Base-by-base conservation (phyloP, 1,140 invertebrate genomes). In the Arctopsyche grandis region DNA sequence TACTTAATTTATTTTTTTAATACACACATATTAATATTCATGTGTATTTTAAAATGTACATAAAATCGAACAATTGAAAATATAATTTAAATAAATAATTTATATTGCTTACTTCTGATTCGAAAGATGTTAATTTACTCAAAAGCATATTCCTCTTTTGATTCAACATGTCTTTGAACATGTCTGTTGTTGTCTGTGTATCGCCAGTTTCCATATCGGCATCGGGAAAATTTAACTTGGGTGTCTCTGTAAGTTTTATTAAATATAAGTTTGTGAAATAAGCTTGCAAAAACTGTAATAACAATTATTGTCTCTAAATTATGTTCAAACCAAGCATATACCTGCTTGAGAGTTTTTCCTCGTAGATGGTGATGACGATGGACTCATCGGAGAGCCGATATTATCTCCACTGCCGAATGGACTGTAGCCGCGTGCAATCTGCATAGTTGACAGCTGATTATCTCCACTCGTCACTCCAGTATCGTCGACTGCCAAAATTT, bases 151-250 rank as follows among this genome's bases (percentile, higher is more conserved):
- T 95, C 82, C 95, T 91, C 85, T 97, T 97, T 81, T 94, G 94
- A 80, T 94, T 94, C 82, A 97, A 91, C 89, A 97, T 93, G 83
- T 97, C 95, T 83, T 95, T 91, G 84, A 97, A 94, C 90, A 96
- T 95, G 82, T 96, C 95, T 0, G 93, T 91, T 0, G 94, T 93
- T 7, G 93, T 94, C 83, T 94, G 93, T n/a, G 90, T 90, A 63
- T 92, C 91, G 22, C 88, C 90, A 12, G 82, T 56, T 22, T 83
- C 82, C n/a, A 84, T 75, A 58, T 88, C 87, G 83, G 86, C 85
- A 77, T 89, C 87, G 12, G 87, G 85, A 75, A 87, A 88, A 73
- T 87, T 87, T 14, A 87, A 77, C 9, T 83, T 83, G n/a, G 88
- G 87, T 12, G 87, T 83, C 83, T 89, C 88, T 89, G 76, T 14